A percentile compares a stretch with the other conserved stretches of the same genome.
These are phyloP conservation scores for Ambastaia sidthimunki DNA, from an alignment of 2,797 vertebrate genomes.

Conservation along the genomic window DNA sequence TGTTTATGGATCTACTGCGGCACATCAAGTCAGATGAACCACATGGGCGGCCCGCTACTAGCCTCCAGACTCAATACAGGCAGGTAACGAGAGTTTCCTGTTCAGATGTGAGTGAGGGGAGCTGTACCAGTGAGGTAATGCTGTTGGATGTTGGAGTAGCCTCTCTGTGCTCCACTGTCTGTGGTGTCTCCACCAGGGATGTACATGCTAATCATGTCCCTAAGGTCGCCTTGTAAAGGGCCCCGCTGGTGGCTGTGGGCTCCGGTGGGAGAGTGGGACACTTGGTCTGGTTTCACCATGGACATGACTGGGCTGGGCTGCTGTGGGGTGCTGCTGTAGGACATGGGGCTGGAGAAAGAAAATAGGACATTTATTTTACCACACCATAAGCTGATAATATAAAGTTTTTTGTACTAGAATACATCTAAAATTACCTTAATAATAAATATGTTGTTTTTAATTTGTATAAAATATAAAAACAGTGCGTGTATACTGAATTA, in stretches of 20 bases:
- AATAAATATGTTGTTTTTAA: neutral
- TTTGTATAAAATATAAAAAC: neutral
- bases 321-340: constrained; percentile 50
- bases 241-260: constrained; percentile 57
- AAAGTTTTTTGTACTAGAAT: too few species aligned
- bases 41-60: neutral
- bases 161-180: constrained; percentile 65
- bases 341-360: constrained; percentile 48
- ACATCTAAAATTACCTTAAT: too few species aligned
- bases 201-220: constrained; percentile 65
- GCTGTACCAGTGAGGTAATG: constrained; percentile 61
- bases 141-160: constrained; percentile 64
- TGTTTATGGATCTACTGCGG: constrained; percentile 14
- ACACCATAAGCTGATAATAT: too few species aligned
- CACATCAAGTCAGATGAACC: constrained; percentile 32
- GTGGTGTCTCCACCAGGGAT: constrained; percentile 59
- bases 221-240: constrained; percentile 62
- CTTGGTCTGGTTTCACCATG: constrained; percentile 58
- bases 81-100: neutral
- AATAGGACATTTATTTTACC: neutral
- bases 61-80: constrained; percentile 15
- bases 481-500: neutral
- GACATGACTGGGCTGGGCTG: constrained; percentile 61
- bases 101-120: constrained; percentile 64
- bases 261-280: constrained; percentile 56